Evolutionary conservation across 1,140 invertebrate species (phyloP).

Genomic region (Zophobas atratus): DNA sequence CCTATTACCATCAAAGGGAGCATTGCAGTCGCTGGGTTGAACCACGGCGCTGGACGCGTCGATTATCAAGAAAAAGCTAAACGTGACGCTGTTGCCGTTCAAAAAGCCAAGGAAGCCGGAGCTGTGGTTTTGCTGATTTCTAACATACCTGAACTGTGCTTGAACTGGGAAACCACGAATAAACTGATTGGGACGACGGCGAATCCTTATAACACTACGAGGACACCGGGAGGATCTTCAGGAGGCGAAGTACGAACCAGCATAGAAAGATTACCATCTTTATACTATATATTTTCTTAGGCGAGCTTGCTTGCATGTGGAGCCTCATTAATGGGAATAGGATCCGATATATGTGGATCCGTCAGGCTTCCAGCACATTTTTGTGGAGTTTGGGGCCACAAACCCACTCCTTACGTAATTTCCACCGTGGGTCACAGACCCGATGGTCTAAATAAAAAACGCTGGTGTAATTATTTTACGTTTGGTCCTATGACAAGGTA

Average conservation of each 20-base stretch:
- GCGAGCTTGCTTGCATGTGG: constrained; percentile 78
- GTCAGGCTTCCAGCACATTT: constrained; percentile 89
- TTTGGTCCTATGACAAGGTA: constrained; percentile 89
- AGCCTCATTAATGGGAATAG: constrained; percentile 84
- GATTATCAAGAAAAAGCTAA: constrained; percentile 72
- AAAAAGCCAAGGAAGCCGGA: constrained; percentile 80
- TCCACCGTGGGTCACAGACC: constrained; percentile 70
- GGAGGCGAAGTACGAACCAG: constrained; percentile 77
- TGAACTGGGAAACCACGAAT: constrained; percentile 93
- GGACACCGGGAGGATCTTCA: constrained; percentile 84
- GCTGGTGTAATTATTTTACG: constrained; percentile 69
- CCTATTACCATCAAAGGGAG: constrained; percentile 84
- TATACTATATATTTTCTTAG: constrained; percentile 62
- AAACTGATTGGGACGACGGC: constrained; percentile 87
- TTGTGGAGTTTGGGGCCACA: constrained; percentile 89
- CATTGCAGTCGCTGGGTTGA: constrained; percentile 69
- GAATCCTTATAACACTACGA: constrained; percentile 89
- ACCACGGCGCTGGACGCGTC: constrained; percentile 73
- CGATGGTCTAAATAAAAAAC: constrained; percentile 13
- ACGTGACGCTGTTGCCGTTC: constrained; percentile 81
- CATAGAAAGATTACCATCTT: constrained; percentile 25
- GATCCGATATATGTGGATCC: constrained; percentile 89
- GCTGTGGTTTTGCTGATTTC: constrained; percentile 90
- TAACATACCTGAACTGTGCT: constrained; percentile 93
- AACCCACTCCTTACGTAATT: constrained; percentile 77